Evolutionary conservation across 2,797 vertebrate genomes (phyloP).

Genomic region (Dendrocincla tyrannina): DNA sequence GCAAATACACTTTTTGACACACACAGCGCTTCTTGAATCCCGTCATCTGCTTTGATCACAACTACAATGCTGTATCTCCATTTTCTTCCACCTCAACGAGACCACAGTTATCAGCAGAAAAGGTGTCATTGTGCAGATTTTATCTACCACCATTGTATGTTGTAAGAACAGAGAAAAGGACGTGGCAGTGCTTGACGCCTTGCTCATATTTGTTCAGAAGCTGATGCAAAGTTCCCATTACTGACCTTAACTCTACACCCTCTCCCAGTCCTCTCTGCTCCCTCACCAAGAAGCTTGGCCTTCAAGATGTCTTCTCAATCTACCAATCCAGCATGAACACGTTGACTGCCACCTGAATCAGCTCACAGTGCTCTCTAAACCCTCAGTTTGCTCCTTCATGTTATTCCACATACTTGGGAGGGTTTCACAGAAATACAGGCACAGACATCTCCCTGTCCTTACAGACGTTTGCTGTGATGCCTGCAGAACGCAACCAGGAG

Average conservation of each 20-base stretch:
- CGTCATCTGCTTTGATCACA: not conserved
- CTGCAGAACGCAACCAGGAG: not conserved
- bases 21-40: not conserved
- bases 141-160: not conserved
- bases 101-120: not conserved
- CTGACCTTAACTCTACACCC: not conserved
- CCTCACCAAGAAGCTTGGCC: not conserved
- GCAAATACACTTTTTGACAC: not conserved
- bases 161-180: not conserved
- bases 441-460: not conserved
- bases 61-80: not conserved
- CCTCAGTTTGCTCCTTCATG: not conserved
- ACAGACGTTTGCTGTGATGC: not conserved
- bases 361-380: not conserved
- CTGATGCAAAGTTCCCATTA: not conserved
- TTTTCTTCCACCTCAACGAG: not conserved
- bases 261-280: not conserved
- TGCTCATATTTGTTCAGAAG: not conserved
- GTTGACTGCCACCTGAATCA: not conserved
- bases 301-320: not conserved
- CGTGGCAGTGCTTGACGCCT: not conserved
- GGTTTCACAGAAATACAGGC: not conserved
- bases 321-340: not conserved
- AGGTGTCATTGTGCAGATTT: not conserved
- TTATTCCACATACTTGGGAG: not conserved